Evolutionary conservation across 1,140 invertebrate genomes (phyloP).

Genomic region (Calephelis virginiensis): DNA sequence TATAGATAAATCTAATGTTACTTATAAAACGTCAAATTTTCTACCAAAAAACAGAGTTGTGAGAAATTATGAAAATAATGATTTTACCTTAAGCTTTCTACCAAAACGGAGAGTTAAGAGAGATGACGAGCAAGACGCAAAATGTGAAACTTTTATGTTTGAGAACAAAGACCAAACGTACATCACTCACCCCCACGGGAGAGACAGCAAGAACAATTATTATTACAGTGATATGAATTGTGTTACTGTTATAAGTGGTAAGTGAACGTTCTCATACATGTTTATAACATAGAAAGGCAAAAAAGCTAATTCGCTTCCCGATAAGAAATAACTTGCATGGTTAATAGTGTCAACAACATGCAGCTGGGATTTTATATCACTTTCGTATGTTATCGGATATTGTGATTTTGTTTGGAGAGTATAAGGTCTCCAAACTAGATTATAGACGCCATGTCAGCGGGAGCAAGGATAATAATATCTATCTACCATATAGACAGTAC

Average conservation of each 20-base stretch:
- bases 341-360: too few species aligned
- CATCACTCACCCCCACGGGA: constrained; percentile 51
- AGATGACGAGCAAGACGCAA: constrained; percentile 39
- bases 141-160: constrained; percentile 47
- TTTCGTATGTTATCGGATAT: too few species aligned
- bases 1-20: constrained; percentile 26
- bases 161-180: constrained; percentile 37
- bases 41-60: constrained; percentile 15
- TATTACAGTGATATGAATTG: constrained; percentile 56
- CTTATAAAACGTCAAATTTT: constrained; percentile 29
- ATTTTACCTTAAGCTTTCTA: background rate
- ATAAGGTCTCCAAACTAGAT: too few species aligned
- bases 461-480: too few species aligned
- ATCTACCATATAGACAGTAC: too few species aligned
- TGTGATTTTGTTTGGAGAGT: too few species aligned
- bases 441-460: too few species aligned
- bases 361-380: too few species aligned
- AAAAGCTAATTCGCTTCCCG: too few species aligned
- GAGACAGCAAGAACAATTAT: constrained; percentile 40
- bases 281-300: too few species aligned
- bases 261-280: constrained; percentile 22
- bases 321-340: too few species aligned
- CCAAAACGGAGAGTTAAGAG: constrained; percentile 42
- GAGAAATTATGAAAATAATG: background rate
- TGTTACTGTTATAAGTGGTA: constrained; percentile 55